Base-by-base conservation (phyloP, 2,888 invertebrate species). In the Odontocolon sp. region DNA sequence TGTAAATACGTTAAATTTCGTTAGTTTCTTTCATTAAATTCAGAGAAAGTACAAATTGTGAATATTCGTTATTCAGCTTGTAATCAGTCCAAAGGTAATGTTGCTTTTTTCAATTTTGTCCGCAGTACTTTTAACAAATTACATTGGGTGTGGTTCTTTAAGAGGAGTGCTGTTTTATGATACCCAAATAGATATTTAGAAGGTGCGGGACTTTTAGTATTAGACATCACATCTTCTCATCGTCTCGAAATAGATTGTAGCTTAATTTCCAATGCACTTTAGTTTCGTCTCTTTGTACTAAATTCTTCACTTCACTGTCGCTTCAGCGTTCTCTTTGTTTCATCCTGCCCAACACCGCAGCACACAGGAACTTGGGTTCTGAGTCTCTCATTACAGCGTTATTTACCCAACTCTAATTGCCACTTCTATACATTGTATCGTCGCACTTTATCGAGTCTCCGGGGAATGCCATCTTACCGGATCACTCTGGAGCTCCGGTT, bases 391-490 rank as follows among this genome's bases (percentile, higher is more conserved):
- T 66, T 75, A 70, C 59, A 42, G 28, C 26, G 57, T 70, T 75
- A 66, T 66, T 75, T 64, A 52, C 75, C 11, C 45, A 31, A n/a
- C 26, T 75, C 59, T 70, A 75, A 70, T 70, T 66, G 70, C 57
- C 64, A 59, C 52, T 36, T 50, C 21, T 23, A 33, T 59, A 26
- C 31, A 50, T 70, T 70, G 70, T 54, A 31, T 70, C 36, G 45
- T 59, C 38, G 40, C 57, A 64, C 64, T 69, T 69, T 52, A 56
- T 64, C 57, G 33, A 33, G 56, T 56, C 52, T 61, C 64, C 8
- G 52, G 61, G 31, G 61, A 54, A 31, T 52, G 11, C 8, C 28
- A 38, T 64, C 31, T 50, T 52, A 57, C 66, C 38, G n/a, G n/a
- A 36, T 36, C 54, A 40, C 21, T 52, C 54, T n/a, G n/a, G 66